Evolutionary conservation across 53 echinoderm and acorn worm genomes (phyloP).

Genomic region (Patiria pectinifera): DNA sequence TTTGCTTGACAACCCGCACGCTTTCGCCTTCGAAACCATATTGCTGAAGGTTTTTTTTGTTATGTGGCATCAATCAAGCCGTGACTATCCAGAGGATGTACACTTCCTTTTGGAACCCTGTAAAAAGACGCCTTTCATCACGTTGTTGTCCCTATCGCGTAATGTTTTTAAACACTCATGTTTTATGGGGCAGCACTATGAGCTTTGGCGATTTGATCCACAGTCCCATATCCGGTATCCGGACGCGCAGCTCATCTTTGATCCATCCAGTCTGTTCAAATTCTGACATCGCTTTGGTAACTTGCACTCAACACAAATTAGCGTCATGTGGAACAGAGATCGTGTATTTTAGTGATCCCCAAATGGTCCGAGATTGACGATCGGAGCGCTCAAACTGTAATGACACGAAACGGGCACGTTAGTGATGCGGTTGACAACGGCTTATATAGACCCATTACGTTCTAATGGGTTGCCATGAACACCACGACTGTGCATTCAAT

Average conservation of each 20-base stretch:
- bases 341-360: background rate
- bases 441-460: too few species aligned
- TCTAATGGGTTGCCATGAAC: too few species aligned
- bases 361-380: background rate
- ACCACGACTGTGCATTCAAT: too few species aligned
- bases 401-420: too few species aligned
- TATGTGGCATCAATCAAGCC: background rate
- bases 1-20: background rate
- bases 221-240: too few species aligned
- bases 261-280: background rate
- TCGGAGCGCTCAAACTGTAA: too few species aligned
- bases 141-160: too few species aligned
- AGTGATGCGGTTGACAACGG: too few species aligned
- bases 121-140: background rate
- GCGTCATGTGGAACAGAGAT: background rate
- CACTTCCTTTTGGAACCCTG: background rate
- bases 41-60: background rate
- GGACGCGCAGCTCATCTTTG: too few species aligned
- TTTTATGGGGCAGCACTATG: background rate
- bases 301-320: background rate
- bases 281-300: background rate
- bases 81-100: background rate
- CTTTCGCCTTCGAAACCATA: background rate
- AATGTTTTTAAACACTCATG: too few species aligned
- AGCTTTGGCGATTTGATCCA: background rate